Base-by-base conservation (phyloP, 2,113 vertebrate genomes). In the Pycnonotus jocosus region DNA sequence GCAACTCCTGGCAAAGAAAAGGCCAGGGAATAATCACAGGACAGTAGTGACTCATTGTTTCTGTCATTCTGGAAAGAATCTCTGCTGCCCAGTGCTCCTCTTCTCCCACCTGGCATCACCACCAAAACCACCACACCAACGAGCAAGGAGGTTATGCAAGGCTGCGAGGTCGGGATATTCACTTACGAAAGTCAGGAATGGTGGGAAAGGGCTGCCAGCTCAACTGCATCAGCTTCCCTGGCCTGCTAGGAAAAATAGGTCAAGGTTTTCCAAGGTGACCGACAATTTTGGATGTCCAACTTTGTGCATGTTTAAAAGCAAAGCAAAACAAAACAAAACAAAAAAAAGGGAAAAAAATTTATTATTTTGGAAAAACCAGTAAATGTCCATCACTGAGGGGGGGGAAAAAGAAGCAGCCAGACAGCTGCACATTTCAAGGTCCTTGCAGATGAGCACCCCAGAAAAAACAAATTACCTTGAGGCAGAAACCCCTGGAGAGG, bases 61-160 rank as follows among this genome's bases (percentile, higher is more conserved):
- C 83, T 94, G 91, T 93, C 82, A 83, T 78, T 38, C 38, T 10
- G 86, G 96, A 96, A 92, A 95, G 81, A 96, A 96, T 93, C 88
- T 88, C 81, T 73, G 68, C 74, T 93, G 80, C 87, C 84, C 81
- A 91, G 65, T 35, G 78, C 85, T 95, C 65, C 62, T 94, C 86
- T 94, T 94, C 82, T 97, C 93, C 88, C 94, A 95, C 94, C 90
- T 97, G 96, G 95, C 93, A 97, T 64, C 7, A 0, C 69, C 90
- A 93, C 85, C 84, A 87, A 97, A 96, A 92, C 92, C 92, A 94
- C 92, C 72, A 44, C 88, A 93, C 57, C 69, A 16, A 89, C 3
- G 9, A 69, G 27, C 48, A 18, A 73, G 74, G 84, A 93, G 91
- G 70, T 95, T 90, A 85, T 28, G 40, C 70, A 84, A 94, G 86